Base-by-base conservation (phyloP, 2,888 invertebrate genomes). In the Ophioninae sp. region DNA sequence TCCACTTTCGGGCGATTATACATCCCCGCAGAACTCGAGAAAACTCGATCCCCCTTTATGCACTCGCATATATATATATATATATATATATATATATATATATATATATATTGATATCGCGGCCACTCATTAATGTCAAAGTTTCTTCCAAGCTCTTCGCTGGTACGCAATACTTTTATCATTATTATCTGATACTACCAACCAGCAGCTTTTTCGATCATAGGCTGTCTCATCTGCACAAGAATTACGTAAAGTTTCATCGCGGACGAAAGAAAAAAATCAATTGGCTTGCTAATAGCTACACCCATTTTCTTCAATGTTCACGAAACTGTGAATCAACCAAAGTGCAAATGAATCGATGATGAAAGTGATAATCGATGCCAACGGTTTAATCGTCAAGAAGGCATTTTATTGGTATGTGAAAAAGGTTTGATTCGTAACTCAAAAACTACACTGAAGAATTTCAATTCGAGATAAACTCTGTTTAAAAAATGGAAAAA, bases 11-110 rank as follows among this genome's bases (percentile, higher is more conserved):
- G 68, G 73, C 78, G 79, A 22, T 67, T 67, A 67, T 75, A 83
- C 78, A 81, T 75, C 65, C 71, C 23, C 59, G 58, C 71, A 75
- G 83, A 83, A 83, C 81, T 85, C 68, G 65, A 81, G 78, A 83
- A 85, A 83, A 81, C 76, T 81, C 69, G 64, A 64, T 73, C 76
- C 56, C 64, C 44, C 39, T 75, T 17, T 30, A 64, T 73, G n/a
- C 41, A 13, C 58, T 7, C 68, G 8, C 7, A 64, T 65, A 37
- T 41, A 39, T 79, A 58, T 39, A 20, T 44, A 39, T 71, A 72
- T 72, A 72, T 64, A 75, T 30, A 64, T 65, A 37, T 41, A 39
- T 79, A 58, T 39, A 13, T 44, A 39, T 63, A 72, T 72, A 72
- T 64, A 75, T 30, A 51, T 3, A 23, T 23, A 6, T 68, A 13